Evolutionary conservation across 1,140 invertebrate genomes (phyloP).

Genomic region (Yoshiicerus persimilis): DNA sequence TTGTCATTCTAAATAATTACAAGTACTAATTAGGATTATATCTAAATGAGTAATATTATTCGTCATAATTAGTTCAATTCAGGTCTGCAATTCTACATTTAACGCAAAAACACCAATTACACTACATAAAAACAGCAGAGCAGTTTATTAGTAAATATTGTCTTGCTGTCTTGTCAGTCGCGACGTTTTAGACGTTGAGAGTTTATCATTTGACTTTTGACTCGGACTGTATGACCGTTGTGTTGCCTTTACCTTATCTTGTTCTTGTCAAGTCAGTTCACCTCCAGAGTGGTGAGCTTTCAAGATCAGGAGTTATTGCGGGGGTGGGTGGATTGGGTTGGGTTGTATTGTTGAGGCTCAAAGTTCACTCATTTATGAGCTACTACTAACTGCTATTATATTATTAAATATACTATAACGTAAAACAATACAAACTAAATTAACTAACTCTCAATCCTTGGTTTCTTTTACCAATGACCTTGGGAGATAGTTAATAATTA

Average conservation of each 20-base stretch:
- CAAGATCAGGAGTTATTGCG: neutral
- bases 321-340: neutral
- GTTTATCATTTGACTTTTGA: constrained; percentile 19
- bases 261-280: neutral
- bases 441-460: neutral
- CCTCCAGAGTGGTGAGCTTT: neutral
- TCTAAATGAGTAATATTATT: neutral
- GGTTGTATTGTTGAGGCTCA: constrained; percentile 3
- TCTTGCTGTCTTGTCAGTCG: neutral
- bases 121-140: neutral
- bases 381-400: neutral
- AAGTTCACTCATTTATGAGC: neutral
- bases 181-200: neutral
- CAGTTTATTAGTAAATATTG: neutral
- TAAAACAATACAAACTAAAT: constrained; percentile 11
- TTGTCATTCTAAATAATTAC: constrained; percentile 1
- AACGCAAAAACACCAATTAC: neutral
- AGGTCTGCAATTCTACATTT: neutral
- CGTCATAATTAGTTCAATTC: neutral
- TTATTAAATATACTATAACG: neutral
- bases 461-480: neutral
- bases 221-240: constrained; percentile 14
- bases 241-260: constrained; percentile 3
- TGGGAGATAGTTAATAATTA: neutral
- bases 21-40: neutral